A percentile compares a stretch with the other conserved stretches of the same genome.
Conservation (phyloP, 2,797 vertebrate species). For the Sebastiscus albofasciatus region DNA sequence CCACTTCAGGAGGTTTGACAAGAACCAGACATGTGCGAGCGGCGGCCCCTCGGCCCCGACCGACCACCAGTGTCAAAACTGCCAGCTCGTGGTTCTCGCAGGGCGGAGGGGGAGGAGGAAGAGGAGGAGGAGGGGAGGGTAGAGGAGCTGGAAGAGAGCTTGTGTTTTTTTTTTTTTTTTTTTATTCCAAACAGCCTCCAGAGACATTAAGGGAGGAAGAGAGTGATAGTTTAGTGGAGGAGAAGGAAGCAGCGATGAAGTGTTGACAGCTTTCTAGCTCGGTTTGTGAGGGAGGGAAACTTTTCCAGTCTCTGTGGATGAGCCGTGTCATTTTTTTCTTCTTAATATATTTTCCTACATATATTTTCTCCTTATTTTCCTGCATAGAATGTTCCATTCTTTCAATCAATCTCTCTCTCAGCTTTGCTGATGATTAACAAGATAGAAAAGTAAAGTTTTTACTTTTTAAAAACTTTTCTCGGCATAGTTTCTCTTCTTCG, state of each 20-base stretch:
- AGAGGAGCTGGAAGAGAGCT: background rate
- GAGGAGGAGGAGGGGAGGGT: background rate
- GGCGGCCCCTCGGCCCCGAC: background rate
- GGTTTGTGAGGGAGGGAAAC: slow-evolving; percentile 7
- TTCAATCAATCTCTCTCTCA: background rate
- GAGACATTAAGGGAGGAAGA: slow-evolving; percentile 35
- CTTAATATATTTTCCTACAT: slow-evolving; percentile 1
- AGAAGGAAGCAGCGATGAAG: slow-evolving; percentile 42
- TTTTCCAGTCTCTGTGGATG: slow-evolving; percentile 21
- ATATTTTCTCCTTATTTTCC: background rate
- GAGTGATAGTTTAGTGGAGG: slow-evolving; percentile 40
- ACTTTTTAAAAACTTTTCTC: background rate
- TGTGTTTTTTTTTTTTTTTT: background rate
- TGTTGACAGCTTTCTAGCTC: slow-evolving; percentile 54
- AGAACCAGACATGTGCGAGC: slow-evolving; percentile 48
- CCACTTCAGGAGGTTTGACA: slow-evolving; percentile 42
- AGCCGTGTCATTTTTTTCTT: background rate
- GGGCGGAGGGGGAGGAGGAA: background rate
- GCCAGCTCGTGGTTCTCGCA: background rate
- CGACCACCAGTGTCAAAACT: slow-evolving; percentile 11
- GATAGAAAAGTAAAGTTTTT: background rate
- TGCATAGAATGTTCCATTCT: background rate
- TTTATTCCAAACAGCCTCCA: slow-evolving; percentile 23
- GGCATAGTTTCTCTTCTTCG: background rate
- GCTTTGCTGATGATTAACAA: background rate